phyloP scores from a whole-genome alignment of 2,797 vertebrate genomes.

The Schizopygopsis pylzovi region DNA sequence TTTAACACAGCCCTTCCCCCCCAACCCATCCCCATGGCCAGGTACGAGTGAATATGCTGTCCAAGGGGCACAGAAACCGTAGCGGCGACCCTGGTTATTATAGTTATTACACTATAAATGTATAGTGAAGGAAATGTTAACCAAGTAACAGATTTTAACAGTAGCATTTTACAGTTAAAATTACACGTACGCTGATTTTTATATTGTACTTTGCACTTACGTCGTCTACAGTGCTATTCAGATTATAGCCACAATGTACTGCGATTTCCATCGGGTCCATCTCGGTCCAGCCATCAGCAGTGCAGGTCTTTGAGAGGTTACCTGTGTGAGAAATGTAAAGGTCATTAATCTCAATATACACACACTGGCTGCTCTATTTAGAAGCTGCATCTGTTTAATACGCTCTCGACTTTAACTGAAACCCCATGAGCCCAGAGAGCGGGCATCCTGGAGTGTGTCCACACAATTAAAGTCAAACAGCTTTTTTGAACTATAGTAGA shows the following conservation, averaged over 20 bases:
- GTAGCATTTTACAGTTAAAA: not conserved
- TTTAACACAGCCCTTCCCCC: too few relatives aligned
- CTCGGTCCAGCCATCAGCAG: constrained; percentile 85
- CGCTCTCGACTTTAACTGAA: constrained; percentile 3
- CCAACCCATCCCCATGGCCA: too few relatives aligned
- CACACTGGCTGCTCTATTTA: not conserved
- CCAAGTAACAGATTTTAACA: not conserved
- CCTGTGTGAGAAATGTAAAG: constrained; percentile 71
- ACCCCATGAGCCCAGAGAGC: not conserved
- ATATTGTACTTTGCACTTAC: constrained; percentile 68
- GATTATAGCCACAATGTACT: constrained; percentile 84
- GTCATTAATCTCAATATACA: constrained; percentile 29
- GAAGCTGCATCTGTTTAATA: constrained; percentile 19
- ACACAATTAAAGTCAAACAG: constrained; percentile 1
- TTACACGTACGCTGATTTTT: not conserved
- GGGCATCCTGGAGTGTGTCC: constrained; percentile 6
- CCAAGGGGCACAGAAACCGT: too few relatives aligned
- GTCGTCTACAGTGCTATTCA: constrained; percentile 77
- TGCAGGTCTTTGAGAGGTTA: constrained; percentile 91
- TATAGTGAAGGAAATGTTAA: too few relatives aligned
- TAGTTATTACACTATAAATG: too few relatives aligned
- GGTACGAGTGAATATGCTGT: too few relatives aligned
- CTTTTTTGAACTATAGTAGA: not conserved
- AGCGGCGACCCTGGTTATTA: too few relatives aligned
- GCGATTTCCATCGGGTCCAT: constrained; percentile 84